Base-by-base conservation (phyloP, 2,797 vertebrate genomes). In the Urosaurus nigricauda region DNA sequence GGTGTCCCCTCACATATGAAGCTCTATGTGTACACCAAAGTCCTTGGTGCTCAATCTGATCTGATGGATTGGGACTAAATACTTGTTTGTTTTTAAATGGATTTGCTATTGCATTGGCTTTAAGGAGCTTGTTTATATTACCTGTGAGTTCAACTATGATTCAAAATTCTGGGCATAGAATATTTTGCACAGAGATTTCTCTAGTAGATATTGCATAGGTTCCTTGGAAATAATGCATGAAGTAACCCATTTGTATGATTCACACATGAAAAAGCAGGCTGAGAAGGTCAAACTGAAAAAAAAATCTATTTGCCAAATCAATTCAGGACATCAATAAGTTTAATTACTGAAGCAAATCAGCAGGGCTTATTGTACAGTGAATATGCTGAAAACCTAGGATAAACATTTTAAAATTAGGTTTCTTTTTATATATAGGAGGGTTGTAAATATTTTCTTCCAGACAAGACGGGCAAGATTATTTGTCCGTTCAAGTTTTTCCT, bases 261-360 rank as follows among this genome's bases (percentile, higher is more conserved):
- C 56, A 77, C 68, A 82, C 70, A 87, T 82, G 53, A 87, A 87
- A 74, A 82, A 82, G 12, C 56, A 81, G 47, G 70, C 88, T 81
- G 84, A 89, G 78, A 89, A 89, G 88, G 83, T 89, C 88, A 89
- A 74, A 81, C 9, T 65, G 68, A 35, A 37, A 79, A 85, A 84
- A 89, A 89, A 89, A 89, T 85, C 88, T 32, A 89, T 89, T 89
- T 89, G 77, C 83, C 43, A 81, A 85, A 89, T 89, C 88, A 89
- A 82, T 89, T 86, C 78, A 82, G 17, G 43, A 81, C 78, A 82
- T 86, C 84, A 89, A 89, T 82, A 86, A 35, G 35, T 80, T 89
- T 81, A 89, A 89, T 89, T 89, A 89, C 78, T 74, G 78, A 73
- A 75, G 40, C 84, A 89, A 89, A 89, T 81, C 78, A 74, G 70